A percentile compares a stretch with the other conserved stretches of the same genome.
phyloP scores from a whole-genome alignment of 2,113 vertebrate species.

The Cercocebus atys region DNA sequence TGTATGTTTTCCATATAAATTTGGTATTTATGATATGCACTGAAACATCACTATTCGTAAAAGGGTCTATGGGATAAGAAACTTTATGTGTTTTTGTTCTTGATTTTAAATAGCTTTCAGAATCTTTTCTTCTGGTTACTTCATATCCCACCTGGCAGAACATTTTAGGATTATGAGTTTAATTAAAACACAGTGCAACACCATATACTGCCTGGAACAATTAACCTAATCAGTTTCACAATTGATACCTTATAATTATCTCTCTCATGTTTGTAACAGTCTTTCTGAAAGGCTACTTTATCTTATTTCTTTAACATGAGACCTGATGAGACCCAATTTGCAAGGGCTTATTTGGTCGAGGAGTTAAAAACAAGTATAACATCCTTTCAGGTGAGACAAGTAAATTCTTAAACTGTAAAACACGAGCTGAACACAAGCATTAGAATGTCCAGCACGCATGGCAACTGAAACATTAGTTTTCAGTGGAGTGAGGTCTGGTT shows the following conservation, averaged over 20 bases:
- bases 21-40: not conserved
- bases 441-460: rapidly evolving
- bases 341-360: not conserved
- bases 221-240: not conserved
- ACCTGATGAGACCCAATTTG: not conserved
- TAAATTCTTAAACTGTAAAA: not conserved
- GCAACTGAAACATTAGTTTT: rapidly evolving
- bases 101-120: not conserved
- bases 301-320: not conserved
- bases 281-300: not conserved
- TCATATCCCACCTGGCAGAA: not conserved
- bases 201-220: not conserved
- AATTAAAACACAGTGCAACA: not conserved
- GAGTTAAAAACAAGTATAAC: not conserved
- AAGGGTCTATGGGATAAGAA: not conserved
- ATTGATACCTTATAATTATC: not conserved
- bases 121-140: not conserved
- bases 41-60: not conserved
- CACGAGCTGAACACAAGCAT: not conserved
- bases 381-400: not conserved
- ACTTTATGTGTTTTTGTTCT: not conserved
- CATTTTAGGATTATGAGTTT: not conserved
- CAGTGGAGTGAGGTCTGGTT: not conserved
- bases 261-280: not conserved
- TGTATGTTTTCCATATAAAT: not conserved